Conservation (phyloP, 2,888 invertebrate genomes). For the Tipula vernalis region DNA sequence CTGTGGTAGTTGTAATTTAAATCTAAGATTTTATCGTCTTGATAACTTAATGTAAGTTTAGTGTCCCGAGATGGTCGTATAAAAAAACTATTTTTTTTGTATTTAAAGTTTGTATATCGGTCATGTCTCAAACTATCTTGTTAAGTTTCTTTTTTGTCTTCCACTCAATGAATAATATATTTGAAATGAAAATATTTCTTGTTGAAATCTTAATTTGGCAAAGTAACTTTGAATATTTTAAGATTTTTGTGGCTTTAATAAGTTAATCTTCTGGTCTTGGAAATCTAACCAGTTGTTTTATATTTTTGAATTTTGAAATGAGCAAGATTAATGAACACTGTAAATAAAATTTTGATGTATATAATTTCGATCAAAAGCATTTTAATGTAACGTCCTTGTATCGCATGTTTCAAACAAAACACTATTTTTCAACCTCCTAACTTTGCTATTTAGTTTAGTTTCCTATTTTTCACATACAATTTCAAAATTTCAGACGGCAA, state of each 20-base stretch:
- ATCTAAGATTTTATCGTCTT: background rate
- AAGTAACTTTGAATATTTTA: background rate
- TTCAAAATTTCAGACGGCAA: background rate
- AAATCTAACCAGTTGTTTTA: background rate
- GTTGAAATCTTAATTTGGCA: background rate
- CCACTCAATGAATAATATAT: background rate
- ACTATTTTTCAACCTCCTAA: background rate
- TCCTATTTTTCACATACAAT: background rate
- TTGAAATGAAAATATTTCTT: background rate
- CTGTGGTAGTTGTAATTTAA: constrained; percentile 6
- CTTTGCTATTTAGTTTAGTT: background rate
- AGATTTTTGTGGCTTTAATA: background rate
- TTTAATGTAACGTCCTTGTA: background rate
- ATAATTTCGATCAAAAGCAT: background rate
- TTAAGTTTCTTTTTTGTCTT: background rate
- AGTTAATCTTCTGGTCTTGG: background rate
- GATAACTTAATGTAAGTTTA: constrained; percentile 9
- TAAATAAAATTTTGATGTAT: background rate
- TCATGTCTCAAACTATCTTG: constrained; percentile 10
- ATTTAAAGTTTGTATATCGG: constrained; percentile 8
- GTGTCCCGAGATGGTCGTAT: constrained; percentile 13
- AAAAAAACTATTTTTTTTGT: background rate
- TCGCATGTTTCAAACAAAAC: background rate
- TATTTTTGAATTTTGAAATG: background rate
- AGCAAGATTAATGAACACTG: background rate